Evolutionary conservation across 2,888 invertebrate genomes (phyloP).

Genomic region (Hesperia comma): DNA sequence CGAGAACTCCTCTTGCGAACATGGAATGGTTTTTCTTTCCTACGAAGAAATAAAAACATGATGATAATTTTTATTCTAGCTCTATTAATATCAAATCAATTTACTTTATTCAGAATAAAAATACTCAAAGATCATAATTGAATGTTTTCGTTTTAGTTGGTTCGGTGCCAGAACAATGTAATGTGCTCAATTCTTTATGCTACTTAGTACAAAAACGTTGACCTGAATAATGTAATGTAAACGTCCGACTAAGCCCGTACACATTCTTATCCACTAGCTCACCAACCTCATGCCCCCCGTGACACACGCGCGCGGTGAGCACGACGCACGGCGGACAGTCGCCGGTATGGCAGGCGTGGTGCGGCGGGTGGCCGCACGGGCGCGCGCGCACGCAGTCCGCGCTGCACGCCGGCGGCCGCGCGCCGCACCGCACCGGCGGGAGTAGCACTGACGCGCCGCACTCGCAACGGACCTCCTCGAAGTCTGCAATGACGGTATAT

Average conservation of each 20-base stretch:
- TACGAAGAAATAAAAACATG: conserved; percentile 58
- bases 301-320: conserved; percentile 93
- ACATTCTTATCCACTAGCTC: not conserved
- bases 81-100: not conserved
- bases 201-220: too few species aligned
- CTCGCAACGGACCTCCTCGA: conserved; percentile 95
- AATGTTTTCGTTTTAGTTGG: too few species aligned
- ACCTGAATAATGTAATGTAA: too few species aligned
- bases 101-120: not conserved
- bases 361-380: conserved; percentile 91
- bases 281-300: conserved; percentile 88
- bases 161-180: too few species aligned
- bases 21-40: conserved; percentile 94
- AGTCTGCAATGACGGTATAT: conserved; percentile 80
- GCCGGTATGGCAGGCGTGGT: conserved; percentile 93
- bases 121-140: too few species aligned
- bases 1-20: conserved; percentile 93
- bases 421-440: conserved; percentile 97
- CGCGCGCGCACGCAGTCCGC: conserved; percentile 90
- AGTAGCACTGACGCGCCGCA: conserved; percentile 94
- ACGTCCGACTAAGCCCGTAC: too few species aligned
- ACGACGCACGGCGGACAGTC: conserved; percentile 86
- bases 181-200: too few species aligned
- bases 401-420: conserved; percentile 91
- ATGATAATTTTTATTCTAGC: too few species aligned